phyloP scores from a whole-genome alignment of 1,140 invertebrate species.

The Tetramorium alpestre region DNA sequence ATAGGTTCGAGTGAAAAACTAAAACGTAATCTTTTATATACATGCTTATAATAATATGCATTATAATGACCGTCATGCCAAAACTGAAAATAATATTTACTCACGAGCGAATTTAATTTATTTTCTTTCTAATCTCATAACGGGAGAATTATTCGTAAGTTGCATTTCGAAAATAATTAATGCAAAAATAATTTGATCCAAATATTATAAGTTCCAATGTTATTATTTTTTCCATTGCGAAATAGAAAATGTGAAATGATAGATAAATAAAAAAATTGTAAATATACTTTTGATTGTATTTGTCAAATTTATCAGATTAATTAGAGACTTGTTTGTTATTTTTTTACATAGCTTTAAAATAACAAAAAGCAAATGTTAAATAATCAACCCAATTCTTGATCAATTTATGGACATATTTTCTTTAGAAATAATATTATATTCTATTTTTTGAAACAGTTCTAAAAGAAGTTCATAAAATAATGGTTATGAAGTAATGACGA shows the following conservation, averaged over 20 bases:
- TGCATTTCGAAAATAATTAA: not conserved
- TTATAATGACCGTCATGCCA: not conserved
- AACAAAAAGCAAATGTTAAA: not conserved
- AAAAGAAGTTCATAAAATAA: not conserved
- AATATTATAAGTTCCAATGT: not conserved
- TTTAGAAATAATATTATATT: not conserved
- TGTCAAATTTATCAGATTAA: not conserved
- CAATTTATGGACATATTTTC: not conserved
- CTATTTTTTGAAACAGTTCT: not conserved
- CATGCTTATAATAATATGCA: not conserved
- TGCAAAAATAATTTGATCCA: not conserved
- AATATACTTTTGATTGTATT: not conserved
- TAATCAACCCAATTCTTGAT: not conserved
- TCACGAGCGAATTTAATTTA: not conserved
- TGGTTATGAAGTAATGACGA: not conserved
- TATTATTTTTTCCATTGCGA: not conserved
- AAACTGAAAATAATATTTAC: not conserved
- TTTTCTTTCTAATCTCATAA: not conserved
- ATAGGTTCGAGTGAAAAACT: slow-evolving; percentile 15
- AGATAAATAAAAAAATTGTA: not conserved
- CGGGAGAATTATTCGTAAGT: not conserved
- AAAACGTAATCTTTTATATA: slow-evolving; percentile 8
- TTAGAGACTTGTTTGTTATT: not conserved
- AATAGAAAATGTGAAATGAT: not conserved
- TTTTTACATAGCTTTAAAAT: not conserved